These are phyloP conservation scores for Gracilinanus agilis DNA, from an alignment of 2,113 vertebrate genomes.

Conservation along the genomic window DNA sequence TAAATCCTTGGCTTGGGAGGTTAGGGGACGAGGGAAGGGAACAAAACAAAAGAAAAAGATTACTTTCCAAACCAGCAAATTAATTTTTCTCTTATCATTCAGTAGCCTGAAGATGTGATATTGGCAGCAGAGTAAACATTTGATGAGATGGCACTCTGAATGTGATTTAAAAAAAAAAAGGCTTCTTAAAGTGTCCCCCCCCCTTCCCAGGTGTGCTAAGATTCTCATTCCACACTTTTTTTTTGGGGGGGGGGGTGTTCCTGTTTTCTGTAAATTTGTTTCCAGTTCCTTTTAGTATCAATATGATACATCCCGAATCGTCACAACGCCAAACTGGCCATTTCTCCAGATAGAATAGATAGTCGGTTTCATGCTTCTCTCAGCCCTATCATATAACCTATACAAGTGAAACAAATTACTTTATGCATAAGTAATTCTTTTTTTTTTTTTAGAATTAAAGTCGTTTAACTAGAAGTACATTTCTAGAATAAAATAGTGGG, in stretches of 20 bases:
- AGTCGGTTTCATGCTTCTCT: background rate
- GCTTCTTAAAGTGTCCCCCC: too few species aligned
- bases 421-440: slow-evolving; percentile 5
- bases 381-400: background rate
- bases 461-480: background rate
- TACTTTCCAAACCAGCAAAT: background rate
- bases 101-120: background rate
- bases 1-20: background rate
- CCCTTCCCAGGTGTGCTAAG: background rate
- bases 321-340: background rate
- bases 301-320: background rate
- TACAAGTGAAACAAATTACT: background rate
- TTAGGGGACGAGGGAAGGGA: too few species aligned
- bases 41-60: background rate
- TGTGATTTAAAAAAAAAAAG: background rate
- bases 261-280: background rate
- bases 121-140: background rate
- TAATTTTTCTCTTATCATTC: background rate
- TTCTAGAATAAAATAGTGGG: background rate
- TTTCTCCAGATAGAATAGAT: slow-evolving; percentile 1
- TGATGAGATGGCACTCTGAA: background rate
- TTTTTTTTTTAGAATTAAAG: slow-evolving; percentile 6
- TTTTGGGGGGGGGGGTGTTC: background rate
- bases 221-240: background rate
- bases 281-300: background rate